phyloP scores from a whole-genome alignment of 2,113 vertebrate species.

The Mirza zaza region DNA sequence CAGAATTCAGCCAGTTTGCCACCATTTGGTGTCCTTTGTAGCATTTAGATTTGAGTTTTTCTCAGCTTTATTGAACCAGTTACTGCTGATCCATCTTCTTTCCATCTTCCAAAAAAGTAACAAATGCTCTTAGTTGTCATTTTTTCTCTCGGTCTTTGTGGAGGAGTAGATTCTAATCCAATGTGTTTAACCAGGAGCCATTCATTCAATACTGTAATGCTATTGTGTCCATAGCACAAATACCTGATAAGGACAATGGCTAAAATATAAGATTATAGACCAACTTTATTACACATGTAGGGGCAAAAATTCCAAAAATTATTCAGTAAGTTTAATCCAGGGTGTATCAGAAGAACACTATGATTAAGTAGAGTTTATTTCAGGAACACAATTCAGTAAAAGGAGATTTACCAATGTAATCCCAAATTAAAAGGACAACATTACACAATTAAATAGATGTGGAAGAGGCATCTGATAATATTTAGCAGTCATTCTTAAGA shows the following conservation, averaged over 20 bases:
- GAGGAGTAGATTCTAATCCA: neutral
- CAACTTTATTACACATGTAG: neutral
- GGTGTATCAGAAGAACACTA: neutral
- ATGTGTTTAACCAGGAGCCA: neutral
- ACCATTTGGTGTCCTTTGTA: neutral
- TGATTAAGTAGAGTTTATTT: neutral
- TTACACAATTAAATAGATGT: neutral
- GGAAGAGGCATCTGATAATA: neutral
- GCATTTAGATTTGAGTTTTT: neutral
- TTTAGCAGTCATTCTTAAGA: neutral
- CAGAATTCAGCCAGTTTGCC: neutral
- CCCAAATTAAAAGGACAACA: neutral
- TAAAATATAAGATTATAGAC: neutral
- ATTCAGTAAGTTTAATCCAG: neutral
- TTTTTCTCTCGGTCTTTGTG: neutral
- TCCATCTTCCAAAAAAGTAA: neutral
- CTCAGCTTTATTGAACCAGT: neutral
- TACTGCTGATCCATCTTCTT: neutral
- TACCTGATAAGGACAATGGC: neutral
- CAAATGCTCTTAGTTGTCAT: neutral
- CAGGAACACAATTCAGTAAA: neutral
- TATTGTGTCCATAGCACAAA: neutral
- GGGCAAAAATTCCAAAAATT: neutral
- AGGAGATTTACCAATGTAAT: neutral
- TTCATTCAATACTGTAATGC: neutral